Base-by-base conservation (phyloP, 1,140 invertebrate species). In the Pristionchus pacificus region DNA sequence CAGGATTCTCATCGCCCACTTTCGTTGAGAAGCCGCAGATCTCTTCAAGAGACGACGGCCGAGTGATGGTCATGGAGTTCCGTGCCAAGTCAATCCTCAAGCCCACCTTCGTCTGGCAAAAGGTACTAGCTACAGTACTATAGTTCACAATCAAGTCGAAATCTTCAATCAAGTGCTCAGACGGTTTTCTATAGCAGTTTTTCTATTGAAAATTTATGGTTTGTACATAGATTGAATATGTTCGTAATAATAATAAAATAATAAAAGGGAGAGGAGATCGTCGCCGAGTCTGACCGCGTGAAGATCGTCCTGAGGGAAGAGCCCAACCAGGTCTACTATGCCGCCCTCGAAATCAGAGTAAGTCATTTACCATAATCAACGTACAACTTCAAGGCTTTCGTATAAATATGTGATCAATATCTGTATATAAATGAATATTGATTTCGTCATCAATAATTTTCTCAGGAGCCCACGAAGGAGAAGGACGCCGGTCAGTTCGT, bases 61-160 rank as follows among this genome's bases (percentile, higher is more conserved):
- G 95, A 87, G 87, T 95, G 60, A 92, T 98, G n/a, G 90, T 95
- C 61, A 96, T 98, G 93, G 93, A 96, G 84, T 97, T 94, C 85
- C 92, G 91, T 83, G 91, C 97, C 0, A 92, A 91, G 77, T 93
- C 95, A 38, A 92, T 92, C 81, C 93, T 95, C 0, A 92, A 92
- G 85, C 95, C 95, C 25, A 90, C 90, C 38, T 93, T 96, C 65
- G 88, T 91, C n/a, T 98, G 96, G 96, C 78, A 81, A 66, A 90
- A 93, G 78, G 66, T 68, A 24, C 31, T 31, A 30, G 57, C 31
- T 59, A 58, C 55, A 68, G 57, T 57, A 58, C 49, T 66, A 29
- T 30, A 57, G 30, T 57, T 29, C 10, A 25, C 3, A 25, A 60
- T 25, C 24, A 6, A 60, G 33, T 61, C 58, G n/a, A 49, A 38